phyloP scores from a whole-genome alignment of 1,140 invertebrate species.

The Penaeus chinensis region DNA sequence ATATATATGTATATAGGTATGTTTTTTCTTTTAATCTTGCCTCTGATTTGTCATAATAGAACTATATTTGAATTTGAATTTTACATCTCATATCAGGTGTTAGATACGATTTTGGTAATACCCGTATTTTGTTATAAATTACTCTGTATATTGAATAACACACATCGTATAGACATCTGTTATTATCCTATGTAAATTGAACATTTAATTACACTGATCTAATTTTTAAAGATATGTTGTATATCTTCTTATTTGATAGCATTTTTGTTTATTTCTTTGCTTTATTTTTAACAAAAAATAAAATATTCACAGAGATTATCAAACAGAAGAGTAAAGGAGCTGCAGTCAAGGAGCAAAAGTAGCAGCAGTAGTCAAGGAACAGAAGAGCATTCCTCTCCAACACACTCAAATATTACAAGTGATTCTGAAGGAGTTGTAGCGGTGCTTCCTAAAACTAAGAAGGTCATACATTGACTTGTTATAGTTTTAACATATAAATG shows the following conservation, averaged over 20 bases:
- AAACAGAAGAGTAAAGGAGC: neutral
- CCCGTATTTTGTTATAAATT: too few species aligned
- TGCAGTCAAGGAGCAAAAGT: neutral
- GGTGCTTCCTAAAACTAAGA: slow-evolving; percentile 13
- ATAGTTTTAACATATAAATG: neutral
- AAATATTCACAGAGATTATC: neutral
- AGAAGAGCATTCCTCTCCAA: neutral
- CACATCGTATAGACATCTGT: too few species aligned
- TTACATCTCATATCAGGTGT: too few species aligned
- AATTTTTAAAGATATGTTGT: neutral
- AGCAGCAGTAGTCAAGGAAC: slow-evolving; percentile 3
- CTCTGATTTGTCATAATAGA: too few species aligned
- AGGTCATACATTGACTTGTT: slow-evolving; percentile 23
- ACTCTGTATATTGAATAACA: too few species aligned
- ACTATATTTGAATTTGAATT: too few species aligned
- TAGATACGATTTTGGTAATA: too few species aligned
- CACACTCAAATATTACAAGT: slow-evolving; percentile 13
- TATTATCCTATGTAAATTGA: too few species aligned
- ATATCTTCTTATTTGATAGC: neutral
- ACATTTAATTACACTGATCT: neutral
- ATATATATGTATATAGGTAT: too few species aligned
- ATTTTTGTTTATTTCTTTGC: neutral
- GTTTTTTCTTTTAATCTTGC: too few species aligned
- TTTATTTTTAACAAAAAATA: neutral
- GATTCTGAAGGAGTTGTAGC: slow-evolving; percentile 52